Percentiles rank a stretch among this genome's conserved stretches.
phyloP scores from a whole-genome alignment of 2,113 vertebrate genomes.

The Elaphurus davidianus region DNA sequence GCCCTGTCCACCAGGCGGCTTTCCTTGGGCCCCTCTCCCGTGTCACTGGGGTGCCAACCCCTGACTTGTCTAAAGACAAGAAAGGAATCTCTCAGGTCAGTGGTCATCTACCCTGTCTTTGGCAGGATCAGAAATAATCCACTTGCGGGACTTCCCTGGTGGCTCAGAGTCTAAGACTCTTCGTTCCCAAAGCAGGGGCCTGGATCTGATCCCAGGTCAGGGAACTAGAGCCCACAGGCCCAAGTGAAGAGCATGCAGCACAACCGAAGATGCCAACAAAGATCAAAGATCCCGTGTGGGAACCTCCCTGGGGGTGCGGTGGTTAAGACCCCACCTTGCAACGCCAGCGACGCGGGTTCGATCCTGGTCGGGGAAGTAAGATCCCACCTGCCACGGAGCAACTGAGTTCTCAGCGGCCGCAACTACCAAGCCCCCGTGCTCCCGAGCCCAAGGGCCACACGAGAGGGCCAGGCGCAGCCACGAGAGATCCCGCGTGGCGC shows the following conservation, averaged over 20 bases:
- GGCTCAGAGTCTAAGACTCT: not conserved
- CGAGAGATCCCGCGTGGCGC: not conserved
- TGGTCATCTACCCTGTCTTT: rapidly evolving
- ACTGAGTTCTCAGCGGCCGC: rapidly evolving
- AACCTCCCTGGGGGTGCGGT: not conserved
- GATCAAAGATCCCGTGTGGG: not conserved
- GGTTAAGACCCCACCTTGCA: not conserved
- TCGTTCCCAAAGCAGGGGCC: not conserved
- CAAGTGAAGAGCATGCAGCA: not conserved
- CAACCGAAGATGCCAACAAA: not conserved
- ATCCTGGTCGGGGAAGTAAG: not conserved
- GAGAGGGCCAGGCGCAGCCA: not conserved
- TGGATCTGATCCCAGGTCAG: not conserved
- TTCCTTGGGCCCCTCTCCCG: not conserved
- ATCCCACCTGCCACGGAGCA: not conserved
- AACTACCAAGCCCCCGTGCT: rapidly evolving
- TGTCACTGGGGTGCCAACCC: not conserved
- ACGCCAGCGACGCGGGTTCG: rapidly evolving
- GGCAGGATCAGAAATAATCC: not conserved
- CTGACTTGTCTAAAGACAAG: not conserved
- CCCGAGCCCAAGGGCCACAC: not conserved
- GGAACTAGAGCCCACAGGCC: not conserved
- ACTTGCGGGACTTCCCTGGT: not conserved
- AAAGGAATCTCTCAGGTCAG: not conserved
- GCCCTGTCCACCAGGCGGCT: rapidly evolving